Conservation (phyloP, 2,888 invertebrate genomes). For the Mythimna pallens region DNA sequence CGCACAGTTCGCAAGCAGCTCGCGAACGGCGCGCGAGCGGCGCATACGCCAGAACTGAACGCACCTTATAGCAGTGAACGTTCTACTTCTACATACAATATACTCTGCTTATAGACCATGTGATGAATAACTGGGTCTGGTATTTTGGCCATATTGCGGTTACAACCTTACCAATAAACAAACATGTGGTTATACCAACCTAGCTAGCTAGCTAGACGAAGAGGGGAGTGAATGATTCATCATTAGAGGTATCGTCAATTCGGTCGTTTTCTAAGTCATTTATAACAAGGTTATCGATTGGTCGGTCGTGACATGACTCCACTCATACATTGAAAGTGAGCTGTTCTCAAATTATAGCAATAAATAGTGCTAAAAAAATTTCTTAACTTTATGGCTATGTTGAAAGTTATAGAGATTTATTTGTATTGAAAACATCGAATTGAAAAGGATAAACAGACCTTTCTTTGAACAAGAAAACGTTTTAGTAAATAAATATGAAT, state of each 20-base stretch:
- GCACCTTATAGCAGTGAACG: background rate
- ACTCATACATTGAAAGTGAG: slow-evolving; percentile 68
- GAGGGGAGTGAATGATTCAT: slow-evolving; percentile 63
- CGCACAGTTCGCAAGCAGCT: too few relatives aligned
- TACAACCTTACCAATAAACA: background rate
- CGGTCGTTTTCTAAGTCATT: slow-evolving; percentile 57
- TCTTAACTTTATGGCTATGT: slow-evolving; percentile 8
- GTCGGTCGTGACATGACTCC: slow-evolving; percentile 63
- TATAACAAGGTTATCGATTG: slow-evolving; percentile 65
- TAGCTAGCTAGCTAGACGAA: slow-evolving; percentile 6
- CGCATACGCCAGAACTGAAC: too few relatives aligned
- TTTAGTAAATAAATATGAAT: background rate
- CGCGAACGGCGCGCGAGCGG: too few relatives aligned
- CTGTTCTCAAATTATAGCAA: slow-evolving; percentile 27
- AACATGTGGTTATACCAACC: too few relatives aligned
- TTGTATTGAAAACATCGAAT: background rate
- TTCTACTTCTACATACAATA: background rate
- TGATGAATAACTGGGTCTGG: background rate
- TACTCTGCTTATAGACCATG: background rate
- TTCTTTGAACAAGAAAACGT: background rate
- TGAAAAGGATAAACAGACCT: background rate
- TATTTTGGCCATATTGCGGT: background rate
- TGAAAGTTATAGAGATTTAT: background rate
- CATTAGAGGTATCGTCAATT: slow-evolving; percentile 56
- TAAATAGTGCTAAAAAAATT: slow-evolving; percentile 18